phyloP scores from a whole-genome alignment of 1,140 invertebrate species.

The Ooceraea biroi region DNA sequence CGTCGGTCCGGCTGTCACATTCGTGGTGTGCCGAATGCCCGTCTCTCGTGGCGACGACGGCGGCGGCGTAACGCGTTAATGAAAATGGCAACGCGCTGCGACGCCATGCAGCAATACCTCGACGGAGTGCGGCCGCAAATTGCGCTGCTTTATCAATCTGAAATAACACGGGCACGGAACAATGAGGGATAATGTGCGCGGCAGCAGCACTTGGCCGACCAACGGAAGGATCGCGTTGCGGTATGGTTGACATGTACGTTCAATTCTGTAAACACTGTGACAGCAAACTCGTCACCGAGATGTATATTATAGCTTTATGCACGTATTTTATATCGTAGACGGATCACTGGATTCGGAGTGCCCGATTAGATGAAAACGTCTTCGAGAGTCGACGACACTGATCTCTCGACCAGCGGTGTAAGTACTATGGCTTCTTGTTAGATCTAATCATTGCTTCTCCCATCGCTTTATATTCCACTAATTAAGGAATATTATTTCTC shows the following conservation, averaged over 20 bases:
- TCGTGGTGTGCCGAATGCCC: constrained; percentile 52
- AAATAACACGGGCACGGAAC: constrained; percentile 44
- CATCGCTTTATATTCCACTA: no score
- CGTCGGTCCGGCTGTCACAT: constrained; percentile 60
- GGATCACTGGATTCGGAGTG: background rate
- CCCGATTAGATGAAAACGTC: no score
- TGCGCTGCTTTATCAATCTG: constrained; percentile 51
- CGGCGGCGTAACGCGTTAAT: constrained; percentile 53
- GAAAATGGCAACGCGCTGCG: constrained; percentile 55
- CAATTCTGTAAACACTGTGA: constrained; percentile 15
- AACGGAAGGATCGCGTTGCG: constrained; percentile 23
- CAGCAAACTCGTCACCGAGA: background rate
- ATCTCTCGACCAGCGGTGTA: no score
- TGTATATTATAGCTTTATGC: background rate
- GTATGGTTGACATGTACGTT: constrained; percentile 40
- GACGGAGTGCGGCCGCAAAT: constrained; percentile 28
- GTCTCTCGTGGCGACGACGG: constrained; percentile 41
- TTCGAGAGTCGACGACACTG: no score
- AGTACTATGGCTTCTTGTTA: no score
- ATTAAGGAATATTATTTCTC: no score
- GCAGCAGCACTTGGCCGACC: background rate
- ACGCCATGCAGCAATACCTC: constrained; percentile 27
- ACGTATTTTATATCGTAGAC: constrained; percentile 38
- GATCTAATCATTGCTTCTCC: no score
- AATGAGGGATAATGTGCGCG: constrained; percentile 17